A percentile compares a stretch with the other conserved stretches of the same genome.
Conservation (phyloP, 2,888 invertebrate genomes). For the Agriotes lineatus region DNA sequence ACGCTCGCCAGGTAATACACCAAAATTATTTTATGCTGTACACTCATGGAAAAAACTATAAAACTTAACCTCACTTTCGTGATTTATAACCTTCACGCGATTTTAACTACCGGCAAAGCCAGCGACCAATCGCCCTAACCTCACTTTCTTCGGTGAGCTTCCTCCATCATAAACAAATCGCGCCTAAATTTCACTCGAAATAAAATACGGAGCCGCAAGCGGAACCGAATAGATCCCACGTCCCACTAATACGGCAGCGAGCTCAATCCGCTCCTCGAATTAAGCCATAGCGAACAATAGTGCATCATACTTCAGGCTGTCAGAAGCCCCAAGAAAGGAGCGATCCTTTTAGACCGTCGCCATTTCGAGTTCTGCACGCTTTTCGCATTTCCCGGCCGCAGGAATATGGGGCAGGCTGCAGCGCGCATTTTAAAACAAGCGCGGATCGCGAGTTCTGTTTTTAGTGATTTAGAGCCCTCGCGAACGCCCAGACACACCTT, state of each 20-base stretch:
- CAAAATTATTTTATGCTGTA: no score
- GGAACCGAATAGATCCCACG: conserved; percentile 47
- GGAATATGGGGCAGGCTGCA: conserved; percentile 13
- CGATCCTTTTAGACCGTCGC: conserved; percentile 40
- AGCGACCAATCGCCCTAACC: no score
- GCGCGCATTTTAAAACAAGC: neutral
- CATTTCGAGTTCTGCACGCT: conserved; percentile 34
- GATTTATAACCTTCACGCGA: no score
- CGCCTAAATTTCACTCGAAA: no score
- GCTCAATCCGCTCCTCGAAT: conserved; percentile 42
- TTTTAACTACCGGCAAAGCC: no score
- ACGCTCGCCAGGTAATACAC: no score
- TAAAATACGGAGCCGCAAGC: neutral
- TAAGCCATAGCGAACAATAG: conserved; percentile 48
- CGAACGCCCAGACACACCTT: conserved; percentile 32
- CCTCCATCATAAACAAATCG: no score
- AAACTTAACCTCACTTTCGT: no score
- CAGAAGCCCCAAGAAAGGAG: conserved; percentile 46
- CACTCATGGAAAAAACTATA: no score
- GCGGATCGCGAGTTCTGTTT: conserved; percentile 5
- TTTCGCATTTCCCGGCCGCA: conserved; percentile 33
- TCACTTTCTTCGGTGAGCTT: no score
- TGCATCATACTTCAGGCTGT: conserved; percentile 47
- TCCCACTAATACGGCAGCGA: conserved; percentile 38
- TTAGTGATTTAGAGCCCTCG: conserved; percentile 14